Percentiles rank a stretch among this genome's conserved stretches.
Conservation (phyloP, 2,113 vertebrate genomes). For the Pseudorasbora parva region DNA sequence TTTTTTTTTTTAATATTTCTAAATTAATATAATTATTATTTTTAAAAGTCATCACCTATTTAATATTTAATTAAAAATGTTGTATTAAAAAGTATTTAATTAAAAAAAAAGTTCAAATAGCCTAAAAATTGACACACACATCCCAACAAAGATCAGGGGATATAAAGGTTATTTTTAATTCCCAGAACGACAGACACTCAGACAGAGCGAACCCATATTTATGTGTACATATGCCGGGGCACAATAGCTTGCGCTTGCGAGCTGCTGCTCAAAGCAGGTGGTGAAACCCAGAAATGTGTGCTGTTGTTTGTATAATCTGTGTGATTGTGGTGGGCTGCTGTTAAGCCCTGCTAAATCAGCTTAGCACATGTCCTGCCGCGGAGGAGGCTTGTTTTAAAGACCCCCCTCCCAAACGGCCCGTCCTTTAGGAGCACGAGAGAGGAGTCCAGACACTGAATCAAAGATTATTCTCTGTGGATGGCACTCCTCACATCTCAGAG, state of each 20-base stretch:
- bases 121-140: neutral
- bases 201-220: conserved; percentile 1
- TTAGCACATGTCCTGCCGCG: conserved; percentile 80
- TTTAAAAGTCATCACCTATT: no score
- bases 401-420: conserved; percentile 63
- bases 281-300: conserved; percentile 70
- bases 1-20: neutral
- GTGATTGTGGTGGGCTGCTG: conserved; percentile 74
- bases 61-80: no score
- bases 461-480: conserved; percentile 51
- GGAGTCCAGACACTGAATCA: conserved; percentile 37
- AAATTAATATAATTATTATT: neutral
- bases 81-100: no score
- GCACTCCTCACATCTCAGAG: conserved; percentile 3
- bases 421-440: conserved; percentile 42
- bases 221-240: conserved; percentile 57
- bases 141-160: neutral
- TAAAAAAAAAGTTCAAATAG: no score
- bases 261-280: conserved; percentile 64
- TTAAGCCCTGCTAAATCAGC: conserved; percentile 80
- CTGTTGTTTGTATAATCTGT: conserved; percentile 77
- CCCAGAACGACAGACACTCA: neutral
- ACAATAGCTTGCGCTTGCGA: conserved; percentile 59
- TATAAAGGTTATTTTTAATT: neutral
- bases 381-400: conserved; percentile 77